These are phyloP conservation scores for Abramis brama DNA, from an alignment of 2,113 vertebrate genomes.

Conservation along the genomic window DNA sequence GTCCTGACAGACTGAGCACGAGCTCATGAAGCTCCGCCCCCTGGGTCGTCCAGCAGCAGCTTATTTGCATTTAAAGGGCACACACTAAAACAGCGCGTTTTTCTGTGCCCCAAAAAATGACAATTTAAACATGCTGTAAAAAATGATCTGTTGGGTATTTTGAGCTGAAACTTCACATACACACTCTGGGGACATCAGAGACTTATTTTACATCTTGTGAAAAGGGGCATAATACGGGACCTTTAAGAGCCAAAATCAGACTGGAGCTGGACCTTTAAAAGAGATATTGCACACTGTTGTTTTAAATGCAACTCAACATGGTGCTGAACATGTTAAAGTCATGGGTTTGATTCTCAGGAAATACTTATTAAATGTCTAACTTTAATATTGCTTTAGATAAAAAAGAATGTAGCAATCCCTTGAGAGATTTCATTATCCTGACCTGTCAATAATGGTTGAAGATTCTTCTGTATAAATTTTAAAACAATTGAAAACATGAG, in stretches of 20 bases:
- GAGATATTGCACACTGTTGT: neutral
- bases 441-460: neutral
- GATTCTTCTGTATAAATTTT: neutral
- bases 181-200: too few species aligned
- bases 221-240: too few species aligned
- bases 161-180: too few species aligned
- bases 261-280: neutral
- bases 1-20: too few species aligned
- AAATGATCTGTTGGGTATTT: too few species aligned
- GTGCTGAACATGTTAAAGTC: neutral
- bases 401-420: neutral
- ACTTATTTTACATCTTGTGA: too few species aligned
- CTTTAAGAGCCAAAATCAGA: slow-evolving; percentile 1
- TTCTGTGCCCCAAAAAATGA: too few species aligned
- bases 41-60: too few species aligned
- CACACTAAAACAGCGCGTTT: too few species aligned
- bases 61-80: too few species aligned
- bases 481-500: neutral
- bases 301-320: neutral
- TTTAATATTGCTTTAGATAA: neutral
- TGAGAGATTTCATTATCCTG: neutral
- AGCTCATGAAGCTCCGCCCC: too few species aligned
- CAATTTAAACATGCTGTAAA: too few species aligned
- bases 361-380: neutral
- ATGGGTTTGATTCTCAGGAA: neutral